Percentiles rank a stretch among this genome's conserved stretches.
These are phyloP conservation scores for Aurelia sp. DNA, from an alignment of 30 jellyfish, hydroid and myxozoan species.

Conservation along the genomic window DNA sequence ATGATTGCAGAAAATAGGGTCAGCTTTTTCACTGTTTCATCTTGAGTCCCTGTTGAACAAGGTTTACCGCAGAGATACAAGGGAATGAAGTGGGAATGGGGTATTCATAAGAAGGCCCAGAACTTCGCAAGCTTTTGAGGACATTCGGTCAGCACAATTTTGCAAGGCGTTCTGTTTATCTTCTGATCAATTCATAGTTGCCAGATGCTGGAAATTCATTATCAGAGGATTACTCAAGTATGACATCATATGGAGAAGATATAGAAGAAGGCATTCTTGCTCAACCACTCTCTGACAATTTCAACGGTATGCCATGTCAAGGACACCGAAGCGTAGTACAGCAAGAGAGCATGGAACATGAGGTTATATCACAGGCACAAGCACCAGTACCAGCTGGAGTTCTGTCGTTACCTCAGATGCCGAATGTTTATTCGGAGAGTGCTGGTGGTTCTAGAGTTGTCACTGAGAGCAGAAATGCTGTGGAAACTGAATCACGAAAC, in stretches of 20 bases:
- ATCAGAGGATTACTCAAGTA: slow-evolving; percentile 36
- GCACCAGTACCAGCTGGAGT: slow-evolving; percentile 5
- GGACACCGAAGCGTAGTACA: no score
- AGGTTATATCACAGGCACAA: background rate
- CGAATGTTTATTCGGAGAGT: slow-evolving; percentile 36
- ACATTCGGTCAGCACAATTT: no score
- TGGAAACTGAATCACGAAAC: background rate
- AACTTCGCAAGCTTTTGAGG: no score
- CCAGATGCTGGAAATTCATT: background rate
- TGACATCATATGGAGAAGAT: background rate
- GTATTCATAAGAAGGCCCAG: no score
- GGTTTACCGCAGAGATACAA: no score
- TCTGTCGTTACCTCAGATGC: slow-evolving; percentile 57
- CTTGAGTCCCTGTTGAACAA: no score
- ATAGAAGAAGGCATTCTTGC: background rate
- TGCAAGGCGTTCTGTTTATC: no score
- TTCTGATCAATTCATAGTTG: no score
- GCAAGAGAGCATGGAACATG: background rate
- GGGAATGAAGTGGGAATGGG: no score
- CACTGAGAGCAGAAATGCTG: slow-evolving; percentile 16
- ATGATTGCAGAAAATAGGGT: no score
- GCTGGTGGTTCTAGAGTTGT: slow-evolving; percentile 5
- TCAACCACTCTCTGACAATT: background rate
- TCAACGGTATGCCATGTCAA: no score
- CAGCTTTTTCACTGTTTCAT: no score